Evolutionary conservation across 1,140 invertebrate species (phyloP).

Genomic region (Drosophila sucinea): DNA sequence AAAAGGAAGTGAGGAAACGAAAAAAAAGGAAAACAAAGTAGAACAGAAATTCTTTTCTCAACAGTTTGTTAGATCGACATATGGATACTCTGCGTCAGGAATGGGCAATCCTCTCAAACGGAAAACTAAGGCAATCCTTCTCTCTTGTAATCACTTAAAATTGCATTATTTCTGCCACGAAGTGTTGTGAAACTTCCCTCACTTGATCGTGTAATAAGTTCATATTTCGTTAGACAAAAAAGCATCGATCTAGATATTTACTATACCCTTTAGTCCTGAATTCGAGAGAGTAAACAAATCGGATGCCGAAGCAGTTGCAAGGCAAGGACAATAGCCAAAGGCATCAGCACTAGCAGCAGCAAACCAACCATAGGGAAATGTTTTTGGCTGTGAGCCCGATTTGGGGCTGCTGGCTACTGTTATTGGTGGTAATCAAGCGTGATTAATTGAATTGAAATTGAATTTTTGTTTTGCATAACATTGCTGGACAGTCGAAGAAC

Average conservation of each 20-base stretch:
- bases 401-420: conserved; percentile 32
- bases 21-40: not conserved
- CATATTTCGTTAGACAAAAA: too few relatives aligned
- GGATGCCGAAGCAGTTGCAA: conserved; percentile 51
- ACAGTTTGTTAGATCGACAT: not conserved
- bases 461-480: conserved; percentile 62
- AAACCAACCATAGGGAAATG: conserved; percentile 34
- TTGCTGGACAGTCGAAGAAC: not conserved
- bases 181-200: too few relatives aligned
- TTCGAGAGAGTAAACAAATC: conserved; percentile 29
- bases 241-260: too few relatives aligned
- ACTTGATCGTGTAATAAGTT: too few relatives aligned
- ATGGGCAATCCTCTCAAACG: not conserved
- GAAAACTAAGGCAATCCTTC: too few relatives aligned
- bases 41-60: not conserved
- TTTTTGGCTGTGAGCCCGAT: conserved; percentile 22
- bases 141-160: too few relatives aligned
- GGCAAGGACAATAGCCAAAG: conserved; percentile 46
- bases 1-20: not conserved
- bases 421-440: conserved; percentile 66
- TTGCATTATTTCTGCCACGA: too few relatives aligned
- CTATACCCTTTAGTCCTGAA: not conserved
- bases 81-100: not conserved
- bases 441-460: conserved; percentile 64
- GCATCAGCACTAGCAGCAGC: conserved; percentile 45